Conservation (phyloP, 2,888 invertebrate genomes). For the Tiliacea citrago region DNA sequence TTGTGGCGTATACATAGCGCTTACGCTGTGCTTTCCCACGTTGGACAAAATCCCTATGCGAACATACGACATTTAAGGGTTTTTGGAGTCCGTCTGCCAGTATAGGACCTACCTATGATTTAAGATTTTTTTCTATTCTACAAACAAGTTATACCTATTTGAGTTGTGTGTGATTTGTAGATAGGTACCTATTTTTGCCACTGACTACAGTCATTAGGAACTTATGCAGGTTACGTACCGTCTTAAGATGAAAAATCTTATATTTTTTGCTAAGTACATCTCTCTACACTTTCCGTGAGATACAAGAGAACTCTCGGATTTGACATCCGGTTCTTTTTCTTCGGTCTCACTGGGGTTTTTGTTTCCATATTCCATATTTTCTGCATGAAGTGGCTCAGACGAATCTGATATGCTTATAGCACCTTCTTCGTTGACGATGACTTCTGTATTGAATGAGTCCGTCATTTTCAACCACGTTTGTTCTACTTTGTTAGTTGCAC, state of each 20-base stretch:
- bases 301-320: conserved; percentile 72
- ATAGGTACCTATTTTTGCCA: not conserved
- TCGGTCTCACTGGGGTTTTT: conserved; percentile 31
- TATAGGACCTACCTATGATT: too few relatives aligned
- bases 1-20: not conserved
- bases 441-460: conserved; percentile 81
- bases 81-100: too few relatives aligned
- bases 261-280: conserved; percentile 76
- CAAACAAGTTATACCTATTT: too few relatives aligned
- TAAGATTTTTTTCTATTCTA: not conserved
- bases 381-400: conserved; percentile 62
- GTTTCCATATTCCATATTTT: conserved; percentile 58
- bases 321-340: conserved; percentile 63
- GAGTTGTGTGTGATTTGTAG: too few relatives aligned
- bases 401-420: conserved; percentile 73
- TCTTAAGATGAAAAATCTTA: conserved; percentile 81
- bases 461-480: conserved; percentile 81
- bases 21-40: too few relatives aligned
- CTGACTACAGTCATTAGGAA: not conserved
- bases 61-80: not conserved
- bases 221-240: conserved; percentile 72
- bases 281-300: conserved; percentile 80
- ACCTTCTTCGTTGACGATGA: conserved; percentile 83
- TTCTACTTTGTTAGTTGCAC: conserved; percentile 67
- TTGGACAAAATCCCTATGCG: not conserved